These are phyloP conservation scores for Adelges cooleyi DNA, from an alignment of 1,140 invertebrate genomes.

Conservation along the genomic window DNA sequence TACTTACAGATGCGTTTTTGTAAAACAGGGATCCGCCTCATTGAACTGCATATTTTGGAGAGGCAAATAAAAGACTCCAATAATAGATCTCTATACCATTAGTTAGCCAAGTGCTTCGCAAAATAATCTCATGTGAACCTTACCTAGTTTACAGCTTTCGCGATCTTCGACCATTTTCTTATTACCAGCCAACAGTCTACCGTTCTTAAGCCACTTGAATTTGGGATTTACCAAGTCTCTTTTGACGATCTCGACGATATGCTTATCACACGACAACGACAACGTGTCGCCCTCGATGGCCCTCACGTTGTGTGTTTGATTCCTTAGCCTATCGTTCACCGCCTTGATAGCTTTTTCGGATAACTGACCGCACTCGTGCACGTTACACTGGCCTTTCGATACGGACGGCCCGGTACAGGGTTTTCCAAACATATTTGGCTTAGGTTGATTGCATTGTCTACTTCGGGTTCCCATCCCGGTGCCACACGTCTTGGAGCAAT, in stretches of 20 bases:
- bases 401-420: slow-evolving; percentile 38
- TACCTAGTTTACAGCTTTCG: too few species aligned
- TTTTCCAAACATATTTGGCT: slow-evolving; percentile 40
- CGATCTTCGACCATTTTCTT: too few species aligned
- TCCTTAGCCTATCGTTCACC: not conserved
- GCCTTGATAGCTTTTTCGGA: not conserved
- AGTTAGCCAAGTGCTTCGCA: too few species aligned
- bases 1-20: too few species aligned
- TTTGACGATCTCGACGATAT: not conserved
- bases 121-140: too few species aligned
- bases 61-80: too few species aligned
- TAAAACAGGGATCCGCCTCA: too few species aligned
- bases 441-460: slow-evolving; percentile 42
- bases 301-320: not conserved
- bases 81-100: too few species aligned
- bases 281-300: not conserved
- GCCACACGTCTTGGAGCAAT: slow-evolving; percentile 44
- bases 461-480: slow-evolving; percentile 40
- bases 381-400: not conserved
- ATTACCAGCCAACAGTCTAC: not conserved
- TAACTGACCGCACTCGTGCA: slow-evolving; percentile 6
- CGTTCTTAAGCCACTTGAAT: not conserved
- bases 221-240: not conserved
- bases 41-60: too few species aligned
- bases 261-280: not conserved